Conservation (phyloP, 2,113 vertebrate species). For the Spilogale gracilis region DNA sequence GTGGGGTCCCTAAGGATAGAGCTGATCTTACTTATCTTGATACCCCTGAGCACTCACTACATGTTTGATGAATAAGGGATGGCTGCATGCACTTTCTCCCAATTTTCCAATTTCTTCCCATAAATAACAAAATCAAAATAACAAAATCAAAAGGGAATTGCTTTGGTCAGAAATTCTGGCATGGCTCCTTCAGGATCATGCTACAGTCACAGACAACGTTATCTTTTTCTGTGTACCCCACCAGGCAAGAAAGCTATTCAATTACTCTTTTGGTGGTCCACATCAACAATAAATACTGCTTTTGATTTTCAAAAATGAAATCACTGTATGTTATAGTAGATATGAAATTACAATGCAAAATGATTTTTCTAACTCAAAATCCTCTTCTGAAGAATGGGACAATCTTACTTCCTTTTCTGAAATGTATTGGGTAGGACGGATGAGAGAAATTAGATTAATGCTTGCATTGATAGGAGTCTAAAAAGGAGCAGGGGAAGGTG, state of each 20-base stretch:
- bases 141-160: not conserved
- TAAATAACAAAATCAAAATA: conserved; percentile 36
- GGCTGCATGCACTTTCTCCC: not conserved
- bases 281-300: not conserved
- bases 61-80: not conserved
- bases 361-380: conserved; percentile 39
- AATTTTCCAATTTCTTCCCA: not conserved
- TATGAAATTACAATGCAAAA: not conserved
- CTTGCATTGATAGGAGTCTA: not conserved
- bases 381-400: not conserved
- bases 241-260: not conserved
- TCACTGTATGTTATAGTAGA: not conserved
- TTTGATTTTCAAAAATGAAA: not conserved
- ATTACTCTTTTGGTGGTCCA: not conserved
- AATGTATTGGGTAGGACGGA: not conserved
- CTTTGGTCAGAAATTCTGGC: not conserved
- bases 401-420: not conserved
- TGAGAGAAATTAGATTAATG: not conserved
- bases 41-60: not conserved
- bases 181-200: not conserved
- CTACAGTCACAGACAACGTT: not conserved
- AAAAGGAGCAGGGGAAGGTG: not conserved
- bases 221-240: not conserved
- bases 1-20: not conserved
- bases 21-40: not conserved